Evolutionary conservation across 2,113 vertebrate species (phyloP).

Genomic region (Pseudolaguvia tuberculata): DNA sequence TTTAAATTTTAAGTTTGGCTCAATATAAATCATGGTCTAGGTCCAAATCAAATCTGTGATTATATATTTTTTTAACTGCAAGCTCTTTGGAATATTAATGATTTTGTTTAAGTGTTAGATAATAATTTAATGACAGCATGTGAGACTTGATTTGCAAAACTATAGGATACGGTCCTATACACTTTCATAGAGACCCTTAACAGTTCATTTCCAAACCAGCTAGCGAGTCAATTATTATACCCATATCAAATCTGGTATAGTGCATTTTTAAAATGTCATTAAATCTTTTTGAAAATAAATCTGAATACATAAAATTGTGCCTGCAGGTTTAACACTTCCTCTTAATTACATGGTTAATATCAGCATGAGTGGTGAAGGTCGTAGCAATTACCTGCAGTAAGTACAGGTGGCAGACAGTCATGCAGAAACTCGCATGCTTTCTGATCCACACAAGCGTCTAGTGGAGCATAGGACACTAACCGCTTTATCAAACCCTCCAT

Average conservation of each 20-base stretch:
- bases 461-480: conserved; percentile 74
- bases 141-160: too few relatives aligned
- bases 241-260: not conserved
- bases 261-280: not conserved
- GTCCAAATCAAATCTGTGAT: too few relatives aligned
- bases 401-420: conserved; percentile 85
- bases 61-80: too few relatives aligned
- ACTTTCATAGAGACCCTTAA: not conserved
- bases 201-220: not conserved
- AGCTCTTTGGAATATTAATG: too few relatives aligned
- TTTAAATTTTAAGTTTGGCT: too few relatives aligned
- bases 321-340: not conserved
- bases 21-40: too few relatives aligned
- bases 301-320: not conserved
- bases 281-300: not conserved
- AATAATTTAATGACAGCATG: too few relatives aligned
- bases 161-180: too few relatives aligned
- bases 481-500: conserved; percentile 76
- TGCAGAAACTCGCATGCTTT: conserved; percentile 85
- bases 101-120: too few relatives aligned
- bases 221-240: too few relatives aligned
- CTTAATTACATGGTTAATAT: not conserved
- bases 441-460: conserved; percentile 92
- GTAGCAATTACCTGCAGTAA: conserved; percentile 66
- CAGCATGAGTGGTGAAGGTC: not conserved